phyloP scores from a whole-genome alignment of 2,797 vertebrate species.

The Serranus cabrilla region DNA sequence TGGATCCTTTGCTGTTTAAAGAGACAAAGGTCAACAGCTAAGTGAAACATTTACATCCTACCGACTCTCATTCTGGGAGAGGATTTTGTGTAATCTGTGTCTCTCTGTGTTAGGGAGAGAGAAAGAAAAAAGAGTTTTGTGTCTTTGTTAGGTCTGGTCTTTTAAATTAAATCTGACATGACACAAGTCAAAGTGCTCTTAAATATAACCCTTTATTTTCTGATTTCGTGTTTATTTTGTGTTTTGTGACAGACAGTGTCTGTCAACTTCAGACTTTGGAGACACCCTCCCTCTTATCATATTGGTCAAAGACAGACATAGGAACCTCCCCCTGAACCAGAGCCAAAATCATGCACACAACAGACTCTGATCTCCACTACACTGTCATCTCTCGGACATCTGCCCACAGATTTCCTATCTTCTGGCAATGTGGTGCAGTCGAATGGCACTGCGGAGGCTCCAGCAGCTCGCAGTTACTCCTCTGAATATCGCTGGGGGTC shows the following conservation, averaged over 20 bases:
- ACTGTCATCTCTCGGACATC: conserved; percentile 36
- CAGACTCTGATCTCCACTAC: conserved; percentile 55
- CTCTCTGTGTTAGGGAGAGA: not conserved
- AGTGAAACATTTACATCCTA: conserved; percentile 83
- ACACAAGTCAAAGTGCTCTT: not conserved
- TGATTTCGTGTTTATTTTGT: conserved; percentile 15
- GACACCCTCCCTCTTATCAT: conserved; percentile 70
- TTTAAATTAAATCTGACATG: not conserved
- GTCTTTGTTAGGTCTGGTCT: not conserved
- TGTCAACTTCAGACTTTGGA: conserved; percentile 58
- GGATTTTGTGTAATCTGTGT: not conserved
- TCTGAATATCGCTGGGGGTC: conserved; percentile 51
- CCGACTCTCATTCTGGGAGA: not conserved
- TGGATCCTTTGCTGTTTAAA: conserved; percentile 54
- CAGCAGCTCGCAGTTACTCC: conserved; percentile 69
- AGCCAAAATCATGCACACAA: conserved; percentile 60
- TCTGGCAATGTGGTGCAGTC: conserved; percentile 82
- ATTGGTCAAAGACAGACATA: conserved; percentile 73
- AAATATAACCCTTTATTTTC: not conserved
- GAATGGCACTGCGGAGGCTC: conserved; percentile 75
- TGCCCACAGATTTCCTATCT: conserved; percentile 26
- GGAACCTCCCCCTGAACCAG: conserved; percentile 69
- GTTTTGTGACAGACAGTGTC: not conserved
- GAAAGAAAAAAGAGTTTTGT: not conserved
- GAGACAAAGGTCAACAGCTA: conserved; percentile 77